These are phyloP conservation scores for Henricia sp. DNA, from an alignment of 53 echinoderm and acorn worm species.

Conservation along the genomic window DNA sequence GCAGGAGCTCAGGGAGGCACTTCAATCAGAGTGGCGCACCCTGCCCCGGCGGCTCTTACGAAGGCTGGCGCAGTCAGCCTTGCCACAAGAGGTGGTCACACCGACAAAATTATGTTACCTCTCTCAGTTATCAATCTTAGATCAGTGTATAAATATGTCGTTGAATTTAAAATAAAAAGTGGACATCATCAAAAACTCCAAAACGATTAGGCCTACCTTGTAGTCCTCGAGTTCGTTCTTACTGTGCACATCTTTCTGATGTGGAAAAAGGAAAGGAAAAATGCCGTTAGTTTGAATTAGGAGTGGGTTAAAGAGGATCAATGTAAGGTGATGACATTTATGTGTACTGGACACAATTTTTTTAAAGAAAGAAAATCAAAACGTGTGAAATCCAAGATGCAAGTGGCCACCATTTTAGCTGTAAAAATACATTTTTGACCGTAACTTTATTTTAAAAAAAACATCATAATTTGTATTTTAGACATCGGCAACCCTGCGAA, in stretches of 20 bases:
- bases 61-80: no score
- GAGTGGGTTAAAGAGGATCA: background rate
- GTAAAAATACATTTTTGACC: no score
- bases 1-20: no score
- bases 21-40: no score
- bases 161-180: background rate
- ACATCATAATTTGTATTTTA: no score
- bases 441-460: no score
- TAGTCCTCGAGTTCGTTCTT: conserved; percentile 17
- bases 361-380: background rate
- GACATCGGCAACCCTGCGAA: no score
- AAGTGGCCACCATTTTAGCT: no score
- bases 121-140: background rate
- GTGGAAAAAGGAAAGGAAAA: background rate
- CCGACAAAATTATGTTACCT: no score
- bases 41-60: no score
- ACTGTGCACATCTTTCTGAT: conserved; percentile 5
- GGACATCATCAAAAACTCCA: background rate
- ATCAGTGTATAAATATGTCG: background rate
- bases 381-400: background rate
- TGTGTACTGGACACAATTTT: background rate
- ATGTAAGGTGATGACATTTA: background rate
- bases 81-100: no score
- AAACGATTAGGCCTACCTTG: background rate
- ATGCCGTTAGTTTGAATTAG: background rate